A percentile compares a stretch with the other conserved stretches of the same genome.
phyloP scores from a whole-genome alignment of 2,888 invertebrate species.

The Allygus modestus region DNA sequence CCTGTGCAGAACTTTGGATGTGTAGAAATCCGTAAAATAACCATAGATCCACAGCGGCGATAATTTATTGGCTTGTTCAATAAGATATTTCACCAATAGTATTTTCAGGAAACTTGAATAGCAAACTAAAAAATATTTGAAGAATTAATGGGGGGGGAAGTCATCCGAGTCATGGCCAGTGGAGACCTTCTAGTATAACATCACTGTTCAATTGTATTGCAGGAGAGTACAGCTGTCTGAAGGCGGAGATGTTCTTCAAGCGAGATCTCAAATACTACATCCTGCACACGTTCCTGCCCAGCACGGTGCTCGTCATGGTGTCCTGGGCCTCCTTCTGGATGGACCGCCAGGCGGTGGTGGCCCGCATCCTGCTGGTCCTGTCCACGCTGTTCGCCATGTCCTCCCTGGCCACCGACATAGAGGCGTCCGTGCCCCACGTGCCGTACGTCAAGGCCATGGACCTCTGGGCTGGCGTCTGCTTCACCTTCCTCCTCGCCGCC shows the following conservation, averaged over 20 bases:
- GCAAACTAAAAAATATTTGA: too few species aligned
- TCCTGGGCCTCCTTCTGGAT: slow-evolving; percentile 42
- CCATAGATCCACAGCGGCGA: too few species aligned
- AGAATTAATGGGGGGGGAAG: too few species aligned
- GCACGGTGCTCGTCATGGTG: slow-evolving; percentile 34
- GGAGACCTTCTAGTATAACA: too few species aligned
- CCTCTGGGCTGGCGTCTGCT: slow-evolving; percentile 27
- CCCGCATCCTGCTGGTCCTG: slow-evolving; percentile 36
- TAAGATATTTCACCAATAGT: too few species aligned
- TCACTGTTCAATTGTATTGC: too few species aligned
- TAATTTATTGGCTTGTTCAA: too few species aligned
- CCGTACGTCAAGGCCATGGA: slow-evolving; percentile 50
- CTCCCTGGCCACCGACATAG: slow-evolving; percentile 41
- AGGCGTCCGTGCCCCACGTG: slow-evolving; percentile 40
- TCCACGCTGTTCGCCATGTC: slow-evolving; percentile 45
- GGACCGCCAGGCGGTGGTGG: slow-evolving; percentile 45
- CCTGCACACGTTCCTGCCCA: slow-evolving; percentile 50
- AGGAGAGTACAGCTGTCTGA: slow-evolving; percentile 47
- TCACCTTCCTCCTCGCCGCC: slow-evolving; percentile 43
- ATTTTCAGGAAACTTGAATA: too few species aligned
- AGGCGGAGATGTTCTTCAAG: slow-evolving; percentile 15
- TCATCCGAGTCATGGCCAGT: too few species aligned
- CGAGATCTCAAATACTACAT: slow-evolving; percentile 39
- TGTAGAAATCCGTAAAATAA: too few species aligned
- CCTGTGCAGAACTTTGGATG: too few species aligned